Percentiles rank a stretch among this genome's conserved stretches.
Conservation (phyloP, 2,797 vertebrate species). For the Rhinophrynus dorsalis region DNA sequence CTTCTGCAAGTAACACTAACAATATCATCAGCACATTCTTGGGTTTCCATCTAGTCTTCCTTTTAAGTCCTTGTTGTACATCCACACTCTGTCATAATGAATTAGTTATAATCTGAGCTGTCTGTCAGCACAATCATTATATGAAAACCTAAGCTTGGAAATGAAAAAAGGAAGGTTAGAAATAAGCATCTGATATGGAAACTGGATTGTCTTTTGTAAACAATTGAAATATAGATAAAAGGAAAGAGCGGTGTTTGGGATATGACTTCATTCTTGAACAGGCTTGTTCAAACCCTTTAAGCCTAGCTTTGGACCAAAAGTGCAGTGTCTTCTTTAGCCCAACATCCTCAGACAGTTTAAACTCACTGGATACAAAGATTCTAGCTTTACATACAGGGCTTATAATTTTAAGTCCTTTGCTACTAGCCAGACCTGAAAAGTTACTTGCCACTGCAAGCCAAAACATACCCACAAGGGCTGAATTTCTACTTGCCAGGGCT, state of each 20-base stretch:
- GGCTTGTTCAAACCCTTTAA: not conserved
- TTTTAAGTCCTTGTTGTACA: not conserved
- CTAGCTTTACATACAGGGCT: no score
- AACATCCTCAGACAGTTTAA: no score
- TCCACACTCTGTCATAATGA: conserved; percentile 9
- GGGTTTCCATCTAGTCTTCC: not conserved
- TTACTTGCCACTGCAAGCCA: no score
- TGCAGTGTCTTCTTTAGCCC: no score
- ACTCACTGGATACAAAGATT: no score
- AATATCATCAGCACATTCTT: conserved; percentile 1
- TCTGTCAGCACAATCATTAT: conserved; percentile 6
- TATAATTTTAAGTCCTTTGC: no score
- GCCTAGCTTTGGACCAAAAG: no score
- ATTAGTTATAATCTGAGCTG: not conserved
- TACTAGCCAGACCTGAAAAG: no score
- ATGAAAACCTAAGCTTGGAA: not conserved
- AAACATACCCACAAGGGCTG: no score
- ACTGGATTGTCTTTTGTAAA: not conserved
- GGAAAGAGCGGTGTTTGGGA: not conserved
- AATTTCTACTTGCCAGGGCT: no score
- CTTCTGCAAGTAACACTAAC: not conserved
- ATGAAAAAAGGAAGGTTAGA: not conserved
- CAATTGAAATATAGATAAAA: not conserved
- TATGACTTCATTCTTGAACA: not conserved
- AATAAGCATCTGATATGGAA: not conserved